Evolutionary conservation across 2,797 vertebrate species (phyloP), one percentile per base, ranked within the genome.

Genomic region (Geotrypetes seraphini): DNA sequence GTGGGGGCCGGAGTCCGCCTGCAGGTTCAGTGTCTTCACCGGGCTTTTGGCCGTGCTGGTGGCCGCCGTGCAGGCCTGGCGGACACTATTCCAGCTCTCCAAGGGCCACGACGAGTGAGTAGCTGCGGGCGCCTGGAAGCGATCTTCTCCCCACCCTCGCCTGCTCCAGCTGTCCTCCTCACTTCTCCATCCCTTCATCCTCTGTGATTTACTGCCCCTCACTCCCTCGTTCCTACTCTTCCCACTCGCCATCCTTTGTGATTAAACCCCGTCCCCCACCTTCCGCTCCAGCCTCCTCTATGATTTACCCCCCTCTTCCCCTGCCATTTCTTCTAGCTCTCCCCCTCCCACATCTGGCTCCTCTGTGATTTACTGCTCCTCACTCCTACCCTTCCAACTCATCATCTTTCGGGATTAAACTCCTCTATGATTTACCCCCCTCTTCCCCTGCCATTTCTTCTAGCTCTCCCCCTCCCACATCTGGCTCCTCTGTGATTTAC

Each of bases 51-150:
- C 92, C 12, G 83, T 97, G 60, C 69, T 95, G 60, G 75, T 93
- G 52, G 87, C 93, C 55, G 92, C 91, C 8, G 83, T 87, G 56
- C 92, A 92, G 78, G 92, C 94, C 28, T 96, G 93, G 92, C 84
- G 93, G 61, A 72, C 88, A 36, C 85, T 98, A 31, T 90, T 93
- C 83, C 79, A 91, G 33, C 83, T 97, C 56, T 97, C 92, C 84
- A 95, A 94, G 74, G 95, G 94, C 46, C 90, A 91, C 33, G 91
- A 95, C 60, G 91, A 96, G 95, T 97, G 75, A 97, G 95, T 90
- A 68, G 17, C 28, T 24, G 7, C 12, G 33, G 4, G 9, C 11
- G 28, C 1, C 28, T 45, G 60, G 36, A 31, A 3, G 19, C 27
- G n/a, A n/a, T n/a, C n/a, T n/a, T n/a, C n/a, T n/a, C n/a, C n/a